Evolutionary conservation across 2,888 invertebrate species (phyloP), one percentile per base, ranked within the genome.

Genomic region (Scotopteryx bipunctaria): DNA sequence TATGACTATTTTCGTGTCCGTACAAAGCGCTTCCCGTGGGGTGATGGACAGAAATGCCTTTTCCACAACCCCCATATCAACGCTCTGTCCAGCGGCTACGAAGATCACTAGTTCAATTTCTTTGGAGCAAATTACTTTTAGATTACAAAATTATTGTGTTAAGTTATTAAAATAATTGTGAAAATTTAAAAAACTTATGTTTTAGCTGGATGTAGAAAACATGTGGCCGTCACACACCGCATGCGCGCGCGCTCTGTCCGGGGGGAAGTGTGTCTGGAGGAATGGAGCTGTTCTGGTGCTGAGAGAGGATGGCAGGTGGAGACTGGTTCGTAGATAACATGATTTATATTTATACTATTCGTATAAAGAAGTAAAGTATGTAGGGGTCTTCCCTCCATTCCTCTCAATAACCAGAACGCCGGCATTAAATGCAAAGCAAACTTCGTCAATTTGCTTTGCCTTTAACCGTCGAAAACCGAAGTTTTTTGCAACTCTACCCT

Each of bases 21-120:
- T 47, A 94, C 92, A 62, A 98, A 96, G 94, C 93, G 94, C 62
- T 98, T 97, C 92, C 98, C 98, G 46, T 98, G 98, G 98, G 97
- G 97, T 65, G 97, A 98, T 73, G 98, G 98, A 59, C 94, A 94
- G 82, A 94, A 95, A 76, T 92, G 94, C 4, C 89, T 98, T 55
- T 97, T 98, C 93, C 97, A 98, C 92, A 97, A 97, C 85, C 94
- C 95, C 43, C 93, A 94, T 64, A 80, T 89, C 57, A 97, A 97
- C 66, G 89, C 97, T 27, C 91, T 97, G 48, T 96, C 97, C 48
- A 92, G 91, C 57, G 97, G 97, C 54, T 97, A 96, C 85, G 97
- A 97, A 91, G 89, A 91, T 49, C 70, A 73, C 29, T 61, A 57
- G 32, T 50, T 11, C 14, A 44, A n/a, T 16, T 76, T 80, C 27